Evolutionary conservation across 1,140 invertebrate genomes (phyloP), one percentile per base, ranked within the genome.

Genomic region (Drosophila rufa): DNA sequence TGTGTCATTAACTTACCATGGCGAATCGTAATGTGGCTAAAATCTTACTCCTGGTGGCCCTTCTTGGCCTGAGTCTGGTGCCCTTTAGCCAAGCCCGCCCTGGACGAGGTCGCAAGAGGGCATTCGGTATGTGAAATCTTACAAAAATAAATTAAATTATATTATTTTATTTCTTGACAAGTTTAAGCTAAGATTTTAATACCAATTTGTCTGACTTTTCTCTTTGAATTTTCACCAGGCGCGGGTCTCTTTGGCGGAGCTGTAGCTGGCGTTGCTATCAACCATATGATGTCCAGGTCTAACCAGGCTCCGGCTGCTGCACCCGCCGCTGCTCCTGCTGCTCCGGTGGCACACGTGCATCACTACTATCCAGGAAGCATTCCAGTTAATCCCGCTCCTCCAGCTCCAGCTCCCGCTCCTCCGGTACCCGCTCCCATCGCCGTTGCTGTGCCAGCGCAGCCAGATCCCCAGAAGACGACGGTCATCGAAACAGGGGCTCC

Each of bases 171-270:
- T 14, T 25, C n/a, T 27, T 42, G 9, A 27, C 0, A 53, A 19
- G 9, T 14, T 47, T 25, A 6, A 8, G 1, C 4, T 14, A 1
- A 1, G 4, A 15, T 4, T 1, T 12, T 4, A 3, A n/a, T 27
- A 3, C 2, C 9, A 14, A 8, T n/a, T 11, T 11, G 8, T 36
- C 33, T 36, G 12, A 25, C 0, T n/a, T 2, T 47, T 38, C 15
- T 9, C 15, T 4, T 2, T 17, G 2, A 15, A 46, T 56, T 40
- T 15, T n/a, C 7, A 4, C 3, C 8, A 89, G 85, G 85, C 4
- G 25, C 74, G 8, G 85, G 85, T 4, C 14, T 90, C 14, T 14
- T 82, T 17, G 85, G 85, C 14, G 85, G 85, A 48, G 75, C 65
- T 0, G 8, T 90, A 14, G 78, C 85, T 47, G 85, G 85, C 3